Percentiles rank a stretch among this genome's conserved stretches.
These are phyloP conservation scores for Lepidocyrtoides sp. DNA, from an alignment of 2,888 invertebrate genomes.

Conservation along the genomic window DNA sequence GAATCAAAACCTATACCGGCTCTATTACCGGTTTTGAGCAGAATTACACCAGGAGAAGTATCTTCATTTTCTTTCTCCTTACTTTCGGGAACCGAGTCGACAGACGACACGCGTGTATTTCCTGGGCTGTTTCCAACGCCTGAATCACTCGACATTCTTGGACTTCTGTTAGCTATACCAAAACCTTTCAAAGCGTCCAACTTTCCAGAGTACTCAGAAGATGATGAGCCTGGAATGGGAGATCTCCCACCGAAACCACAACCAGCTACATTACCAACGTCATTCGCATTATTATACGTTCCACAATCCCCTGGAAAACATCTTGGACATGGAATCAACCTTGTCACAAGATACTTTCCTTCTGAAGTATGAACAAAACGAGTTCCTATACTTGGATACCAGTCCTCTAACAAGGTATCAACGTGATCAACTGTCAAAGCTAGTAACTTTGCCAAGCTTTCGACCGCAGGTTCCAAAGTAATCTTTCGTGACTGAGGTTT, in stretches of 20 bases:
- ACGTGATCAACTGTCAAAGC: conserved; percentile 98
- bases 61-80: conserved; percentile 80
- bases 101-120: conserved; percentile 83
- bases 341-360: conserved; percentile 97
- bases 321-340: conserved; percentile 96
- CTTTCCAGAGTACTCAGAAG: conserved; percentile 53
- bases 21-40: conserved; percentile 83
- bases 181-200: conserved; percentile 82
- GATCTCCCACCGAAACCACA: conserved; percentile 67
- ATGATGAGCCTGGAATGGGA: conserved; percentile 68
- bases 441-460: conserved; percentile 93
- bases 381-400: conserved; percentile 98
- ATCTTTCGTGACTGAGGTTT: conserved; percentile 86
- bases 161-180: conserved; percentile 82
- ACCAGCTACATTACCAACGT: conserved; percentile 56
- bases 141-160: conserved; percentile 85
- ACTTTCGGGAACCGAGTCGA: conserved; percentile 83
- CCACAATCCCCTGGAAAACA: conserved; percentile 89
- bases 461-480: conserved; percentile 92
- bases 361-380: conserved; percentile 99
- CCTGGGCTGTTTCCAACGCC: conserved; percentile 84
- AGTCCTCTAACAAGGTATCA: conserved; percentile 98
- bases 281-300: conserved; percentile 58
- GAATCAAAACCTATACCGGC: conserved; percentile 77
- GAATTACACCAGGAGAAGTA: conserved; percentile 71